phyloP scores from a whole-genome alignment of 2,888 invertebrate species.

The Xestia rhomboidea region DNA sequence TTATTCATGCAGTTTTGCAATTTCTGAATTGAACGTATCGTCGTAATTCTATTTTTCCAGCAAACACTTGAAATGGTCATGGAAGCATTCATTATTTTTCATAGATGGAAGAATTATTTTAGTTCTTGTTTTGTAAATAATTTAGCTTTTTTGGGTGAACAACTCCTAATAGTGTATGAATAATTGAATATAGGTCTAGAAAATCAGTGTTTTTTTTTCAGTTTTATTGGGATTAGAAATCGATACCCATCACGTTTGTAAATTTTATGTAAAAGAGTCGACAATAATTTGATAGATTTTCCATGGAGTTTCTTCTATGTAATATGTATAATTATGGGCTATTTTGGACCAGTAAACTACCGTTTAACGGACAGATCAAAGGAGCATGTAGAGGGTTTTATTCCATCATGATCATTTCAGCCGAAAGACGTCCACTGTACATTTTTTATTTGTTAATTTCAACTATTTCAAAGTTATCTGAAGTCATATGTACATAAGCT shows the following conservation, averaged over 20 bases:
- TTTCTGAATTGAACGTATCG: conserved; percentile 51
- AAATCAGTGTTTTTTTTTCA: not conserved
- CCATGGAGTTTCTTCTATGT: not conserved
- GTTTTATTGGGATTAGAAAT: not conserved
- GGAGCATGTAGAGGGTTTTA: not conserved
- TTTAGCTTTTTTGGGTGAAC: not conserved
- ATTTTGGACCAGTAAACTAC: not conserved
- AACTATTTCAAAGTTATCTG: not conserved
- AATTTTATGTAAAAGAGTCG: not conserved
- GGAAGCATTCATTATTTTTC: not conserved
- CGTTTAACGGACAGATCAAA: not conserved
- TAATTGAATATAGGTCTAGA: no score
- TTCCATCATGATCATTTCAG: no score
- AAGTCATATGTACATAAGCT: not conserved
- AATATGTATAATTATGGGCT: not conserved
- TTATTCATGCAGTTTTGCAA: conserved; percentile 43
- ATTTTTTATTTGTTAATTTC: not conserved
- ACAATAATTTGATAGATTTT: not conserved
- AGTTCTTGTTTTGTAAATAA: not conserved
- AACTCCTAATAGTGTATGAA: not conserved
- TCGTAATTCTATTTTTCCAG: conserved; percentile 22
- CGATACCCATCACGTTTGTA: not conserved
- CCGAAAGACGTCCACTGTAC: not conserved
- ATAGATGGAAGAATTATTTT: not conserved
- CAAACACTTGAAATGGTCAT: not conserved